These are phyloP conservation scores for Lates calcarifer DNA, from an alignment of 2,113 vertebrate genomes.

Conservation along the genomic window DNA sequence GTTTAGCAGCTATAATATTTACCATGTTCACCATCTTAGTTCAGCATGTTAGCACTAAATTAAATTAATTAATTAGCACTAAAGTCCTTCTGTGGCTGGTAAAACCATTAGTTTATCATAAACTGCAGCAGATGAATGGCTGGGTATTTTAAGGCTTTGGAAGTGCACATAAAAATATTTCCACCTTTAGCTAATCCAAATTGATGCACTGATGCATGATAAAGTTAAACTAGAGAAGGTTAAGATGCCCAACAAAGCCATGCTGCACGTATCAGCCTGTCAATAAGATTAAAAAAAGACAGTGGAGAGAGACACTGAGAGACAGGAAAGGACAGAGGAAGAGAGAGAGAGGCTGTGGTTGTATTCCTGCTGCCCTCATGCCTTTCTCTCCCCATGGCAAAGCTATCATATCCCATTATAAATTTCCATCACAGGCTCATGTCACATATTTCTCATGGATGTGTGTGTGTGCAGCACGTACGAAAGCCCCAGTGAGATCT, in stretches of 20 bases:
- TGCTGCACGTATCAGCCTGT: background rate
- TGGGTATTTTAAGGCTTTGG: too few relatives aligned
- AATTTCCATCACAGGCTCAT: conserved; percentile 41
- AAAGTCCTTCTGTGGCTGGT: too few relatives aligned
- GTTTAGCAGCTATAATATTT: too few relatives aligned
- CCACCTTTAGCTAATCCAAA: background rate
- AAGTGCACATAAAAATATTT: background rate
- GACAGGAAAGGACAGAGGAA: background rate
- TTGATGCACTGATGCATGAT: background rate
- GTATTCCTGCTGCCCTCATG: conserved; percentile 1
- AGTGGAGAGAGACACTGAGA: background rate
- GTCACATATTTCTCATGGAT: conserved; percentile 49
- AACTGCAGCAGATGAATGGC: too few relatives aligned
- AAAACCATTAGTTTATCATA: too few relatives aligned
- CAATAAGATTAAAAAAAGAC: background rate
- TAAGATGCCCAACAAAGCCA: too few relatives aligned
- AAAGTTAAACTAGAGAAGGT: background rate
- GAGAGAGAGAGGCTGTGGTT: background rate
- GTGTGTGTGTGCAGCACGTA: background rate
- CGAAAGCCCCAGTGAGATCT: background rate
- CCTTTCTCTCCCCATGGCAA: conserved; percentile 22
- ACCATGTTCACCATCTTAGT: too few relatives aligned
- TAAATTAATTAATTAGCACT: too few relatives aligned
- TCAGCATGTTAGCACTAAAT: too few relatives aligned
- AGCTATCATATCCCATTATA: conserved; percentile 48